Percentiles rank a stretch among this genome's conserved stretches.
These are phyloP conservation scores for Sebastes oblongus DNA, from an alignment of 2,797 vertebrate species.

Conservation along the genomic window DNA sequence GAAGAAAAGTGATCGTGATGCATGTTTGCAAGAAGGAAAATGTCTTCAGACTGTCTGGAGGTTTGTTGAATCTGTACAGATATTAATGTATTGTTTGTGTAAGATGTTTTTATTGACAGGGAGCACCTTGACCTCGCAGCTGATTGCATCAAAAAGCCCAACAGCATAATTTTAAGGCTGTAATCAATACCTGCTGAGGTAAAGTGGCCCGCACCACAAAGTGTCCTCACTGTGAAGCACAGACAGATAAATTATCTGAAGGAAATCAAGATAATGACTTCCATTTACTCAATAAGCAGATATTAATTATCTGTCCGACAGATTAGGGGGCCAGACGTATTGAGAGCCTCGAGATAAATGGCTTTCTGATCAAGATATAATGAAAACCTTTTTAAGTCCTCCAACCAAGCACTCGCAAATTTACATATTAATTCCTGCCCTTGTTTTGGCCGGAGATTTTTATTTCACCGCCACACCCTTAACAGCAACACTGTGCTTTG, in stretches of 20 bases:
- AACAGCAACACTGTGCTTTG: conserved; percentile 10
- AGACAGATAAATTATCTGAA: conserved; percentile 72
- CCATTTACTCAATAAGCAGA: conserved; percentile 81
- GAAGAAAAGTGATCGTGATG: conserved; percentile 31
- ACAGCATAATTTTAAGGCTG: conserved; percentile 29
- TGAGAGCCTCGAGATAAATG: conserved; percentile 73
- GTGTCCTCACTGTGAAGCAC: conserved; percentile 52
- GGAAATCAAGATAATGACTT: conserved; percentile 79
- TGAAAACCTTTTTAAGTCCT: conserved; percentile 72
- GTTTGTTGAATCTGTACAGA: not conserved
- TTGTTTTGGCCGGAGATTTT: conserved; percentile 41
- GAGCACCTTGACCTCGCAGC: conserved; percentile 11
- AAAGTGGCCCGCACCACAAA: conserved; percentile 54
- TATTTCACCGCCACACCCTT: conserved; percentile 31
- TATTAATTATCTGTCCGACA: conserved; percentile 79
- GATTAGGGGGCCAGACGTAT: conserved; percentile 70
- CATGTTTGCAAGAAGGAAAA: conserved; percentile 5
- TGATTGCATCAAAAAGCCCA: conserved; percentile 13
- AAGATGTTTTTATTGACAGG: conserved; percentile 17
- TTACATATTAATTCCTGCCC: conserved; percentile 57
- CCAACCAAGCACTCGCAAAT: conserved; percentile 51
- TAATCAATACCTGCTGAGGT: conserved; percentile 64
- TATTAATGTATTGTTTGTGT: not conserved
- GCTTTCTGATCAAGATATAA: conserved; percentile 75
- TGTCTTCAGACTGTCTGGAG: not conserved